Evolutionary conservation across 2,797 vertebrate genomes (phyloP).

Genomic region (Masticophis lateralis): DNA sequence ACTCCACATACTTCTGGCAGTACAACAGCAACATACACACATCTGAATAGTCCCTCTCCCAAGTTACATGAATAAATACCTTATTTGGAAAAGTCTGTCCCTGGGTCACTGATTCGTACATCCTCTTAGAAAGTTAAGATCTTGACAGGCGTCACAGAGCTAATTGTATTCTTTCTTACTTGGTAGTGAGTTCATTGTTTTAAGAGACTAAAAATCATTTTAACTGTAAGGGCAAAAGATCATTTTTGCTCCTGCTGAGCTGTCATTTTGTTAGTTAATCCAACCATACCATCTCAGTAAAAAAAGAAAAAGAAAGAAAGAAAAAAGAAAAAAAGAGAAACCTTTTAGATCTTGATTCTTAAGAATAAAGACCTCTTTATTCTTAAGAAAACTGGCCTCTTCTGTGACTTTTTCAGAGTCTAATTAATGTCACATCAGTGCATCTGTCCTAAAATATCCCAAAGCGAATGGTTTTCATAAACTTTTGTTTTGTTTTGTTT

Average conservation of each 20-base stretch:
- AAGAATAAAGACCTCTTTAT: background rate
- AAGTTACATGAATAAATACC: background rate
- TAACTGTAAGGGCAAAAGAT: background rate
- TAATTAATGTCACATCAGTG: background rate
- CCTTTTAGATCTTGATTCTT: background rate
- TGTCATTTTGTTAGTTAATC: slow-evolving; percentile 1
- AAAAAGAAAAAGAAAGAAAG: too few species aligned
- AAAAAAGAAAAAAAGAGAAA: background rate
- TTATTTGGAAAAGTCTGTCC: background rate
- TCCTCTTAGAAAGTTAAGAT: background rate
- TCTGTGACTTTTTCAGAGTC: background rate
- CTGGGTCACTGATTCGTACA: background rate
- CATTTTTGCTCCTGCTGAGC: background rate
- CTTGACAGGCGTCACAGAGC: background rate
- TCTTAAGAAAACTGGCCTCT: background rate
- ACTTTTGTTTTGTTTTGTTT: background rate
- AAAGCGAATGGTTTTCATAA: slow-evolving; percentile 8
- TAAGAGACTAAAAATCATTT: background rate
- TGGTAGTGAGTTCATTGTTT: background rate
- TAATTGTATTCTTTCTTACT: background rate
- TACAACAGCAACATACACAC: background rate
- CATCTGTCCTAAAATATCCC: background rate
- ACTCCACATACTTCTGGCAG: background rate
- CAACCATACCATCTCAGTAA: background rate
- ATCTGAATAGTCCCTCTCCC: background rate